Percentiles rank a stretch among this genome's conserved stretches.
Conservation (phyloP, 2,888 invertebrate species). For the Agrochola lota region DNA sequence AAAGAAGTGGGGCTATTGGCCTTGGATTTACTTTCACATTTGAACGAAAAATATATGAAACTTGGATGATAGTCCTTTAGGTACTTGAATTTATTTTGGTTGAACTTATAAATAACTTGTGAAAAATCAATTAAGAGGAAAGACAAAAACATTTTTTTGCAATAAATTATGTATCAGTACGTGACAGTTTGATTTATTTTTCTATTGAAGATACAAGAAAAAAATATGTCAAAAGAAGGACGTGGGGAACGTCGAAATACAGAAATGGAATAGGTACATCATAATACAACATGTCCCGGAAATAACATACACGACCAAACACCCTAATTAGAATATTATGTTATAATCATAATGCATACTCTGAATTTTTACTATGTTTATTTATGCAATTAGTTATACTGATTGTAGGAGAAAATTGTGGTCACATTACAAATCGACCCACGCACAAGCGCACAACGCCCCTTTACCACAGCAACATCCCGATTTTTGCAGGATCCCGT, state of each 20-base stretch:
- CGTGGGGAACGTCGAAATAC: too few relatives aligned
- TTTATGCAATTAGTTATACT: background rate
- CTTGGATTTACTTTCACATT: too few relatives aligned
- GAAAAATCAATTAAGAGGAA: conserved; percentile 18
- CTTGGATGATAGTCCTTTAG: too few relatives aligned
- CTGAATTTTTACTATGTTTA: background rate
- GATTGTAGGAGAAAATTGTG: background rate
- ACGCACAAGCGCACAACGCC: background rate
- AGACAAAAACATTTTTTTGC: conserved; percentile 35
- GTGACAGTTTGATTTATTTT: conserved; percentile 25
- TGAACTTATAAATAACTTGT: conserved; percentile 1
- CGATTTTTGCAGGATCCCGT: too few relatives aligned
- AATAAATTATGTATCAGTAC: conserved; percentile 46
- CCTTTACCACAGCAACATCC: too few relatives aligned
- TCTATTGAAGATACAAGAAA: too few relatives aligned
- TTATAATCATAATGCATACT: background rate
- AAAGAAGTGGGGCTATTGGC: too few relatives aligned
- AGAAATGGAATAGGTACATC: too few relatives aligned
- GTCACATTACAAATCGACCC: background rate
- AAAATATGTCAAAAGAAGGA: too few relatives aligned
- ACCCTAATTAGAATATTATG: background rate
- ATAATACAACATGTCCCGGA: background rate
- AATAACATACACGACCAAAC: background rate
- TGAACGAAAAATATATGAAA: too few relatives aligned
- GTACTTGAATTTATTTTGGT: background rate